Evolutionary conservation across 2,113 vertebrate genomes (phyloP), one percentile per base, ranked within the genome.

Genomic region (Engystomops pustulosus): DNA sequence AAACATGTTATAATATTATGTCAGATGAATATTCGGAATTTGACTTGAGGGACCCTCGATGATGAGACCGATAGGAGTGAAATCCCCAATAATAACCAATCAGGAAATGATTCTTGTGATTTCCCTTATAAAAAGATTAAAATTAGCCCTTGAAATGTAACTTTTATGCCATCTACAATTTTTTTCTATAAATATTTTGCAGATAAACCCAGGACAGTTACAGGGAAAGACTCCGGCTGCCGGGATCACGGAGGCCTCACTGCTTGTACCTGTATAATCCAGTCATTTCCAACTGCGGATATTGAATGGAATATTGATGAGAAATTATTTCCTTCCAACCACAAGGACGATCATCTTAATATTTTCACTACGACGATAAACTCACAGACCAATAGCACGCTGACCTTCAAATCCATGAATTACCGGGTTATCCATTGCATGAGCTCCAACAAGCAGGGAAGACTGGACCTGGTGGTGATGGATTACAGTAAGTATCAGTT

Each of bases 201-300:
- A 75, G 71, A 45, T 75, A 30, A 47, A 20, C 71, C 71, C 71
- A 75, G 27, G 14, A 20, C 45, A 27, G 23, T 51, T 47, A 32
- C 23, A 51, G 45, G 71, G 44, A 32, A n/a, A 12, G 32, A 51
- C 34, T 75, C 71, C 71, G 51, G 3, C 27, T 75, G 71, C 45
- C 6, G 2, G 71, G 7, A 9, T 4, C 14, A 18, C 1, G 71
- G 1, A 11, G 11, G 27, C 2, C 1, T 0, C 25, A 32, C 34
- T 3, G 25, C 32, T 14, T 51, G 45, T 27, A 0, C 6, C 8
- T 51, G 71, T 5, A 30, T 75, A 9, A 75, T 75, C 25, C 45
- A 75, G 25, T 75, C 71, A 10, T 75, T 34, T 51, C 45, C 45
- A 51, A 30, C 12, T 0, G 45, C 45, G 6, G 20, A 51, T 27